Evolutionary conservation across 1,140 invertebrate genomes (phyloP), one percentile per base, ranked within the genome.

Genomic region (Dendroctonus ponderosae): DNA sequence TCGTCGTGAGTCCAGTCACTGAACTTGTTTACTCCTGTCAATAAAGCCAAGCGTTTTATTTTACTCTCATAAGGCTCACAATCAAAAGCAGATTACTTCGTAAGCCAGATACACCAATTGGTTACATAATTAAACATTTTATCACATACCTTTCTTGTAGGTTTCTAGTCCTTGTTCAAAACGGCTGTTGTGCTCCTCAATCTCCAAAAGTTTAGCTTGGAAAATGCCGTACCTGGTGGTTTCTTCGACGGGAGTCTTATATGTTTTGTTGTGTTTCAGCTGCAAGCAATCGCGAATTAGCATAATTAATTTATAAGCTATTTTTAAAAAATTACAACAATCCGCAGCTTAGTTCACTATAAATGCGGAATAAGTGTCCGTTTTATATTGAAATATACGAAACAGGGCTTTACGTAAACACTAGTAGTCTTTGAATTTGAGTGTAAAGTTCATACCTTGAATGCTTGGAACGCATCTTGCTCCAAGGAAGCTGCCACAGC

Each of bases 1-100:
- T 96, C 93, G 70, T 91, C 87, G 77, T 86, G 87, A 69, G 93
- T 83, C 89, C 93, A 83, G 80, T 96, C 93, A 60, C 86, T 86
- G 78, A 89, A 95, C 75, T 93, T 86, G 79, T 94, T 95, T 70
- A 93, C 77, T 43, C 77, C 83, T 69, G 92, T 38, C 6, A 56
- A 56, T 11, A 6, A 58, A 58, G 9, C 12, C 1, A 26, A 26
- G 26, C 26, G 1, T 26, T 2, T 26, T 46, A 46, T 46, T 9
- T 26, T 26, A 26, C 26, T 26, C 26, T 26, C 1, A 3, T 26
- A 26, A 26, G 26, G 26, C 26, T 1, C 26, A 26, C 3, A 26
- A 26, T 26, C 3, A 26, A 26, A 26, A 26, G 26, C 3, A 3
- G 7, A 14, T 56, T 56, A 3, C 5, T 11, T 8, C 4, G 3